These are phyloP conservation scores for Polyommatus icarus DNA, from an alignment of 2,888 invertebrate genomes.

Conservation along the genomic window DNA sequence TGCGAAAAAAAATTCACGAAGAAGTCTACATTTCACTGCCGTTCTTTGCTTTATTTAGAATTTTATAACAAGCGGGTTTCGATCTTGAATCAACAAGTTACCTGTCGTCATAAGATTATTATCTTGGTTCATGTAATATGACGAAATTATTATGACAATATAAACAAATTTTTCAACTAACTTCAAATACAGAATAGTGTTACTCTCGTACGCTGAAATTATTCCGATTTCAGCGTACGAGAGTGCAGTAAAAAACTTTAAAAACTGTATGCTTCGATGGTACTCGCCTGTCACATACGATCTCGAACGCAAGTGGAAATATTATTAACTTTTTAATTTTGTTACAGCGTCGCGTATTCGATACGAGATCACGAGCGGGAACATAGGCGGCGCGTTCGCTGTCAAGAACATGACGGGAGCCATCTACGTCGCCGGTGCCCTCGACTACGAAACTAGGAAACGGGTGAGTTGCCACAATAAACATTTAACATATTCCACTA, in stretches of 20 bases:
- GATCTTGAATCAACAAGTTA: background rate
- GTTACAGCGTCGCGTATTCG: slow-evolving; percentile 97
- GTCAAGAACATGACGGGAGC: slow-evolving; percentile 99
- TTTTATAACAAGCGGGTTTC: background rate
- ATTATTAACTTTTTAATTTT: slow-evolving; percentile 52
- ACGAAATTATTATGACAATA: background rate
- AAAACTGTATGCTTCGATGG: background rate
- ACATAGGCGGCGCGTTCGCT: slow-evolving; percentile 98
- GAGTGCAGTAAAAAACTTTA: background rate
- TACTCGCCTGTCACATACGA: background rate
- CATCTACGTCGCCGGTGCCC: slow-evolving; percentile 97
- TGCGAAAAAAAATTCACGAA: background rate
- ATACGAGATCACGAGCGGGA: slow-evolving; percentile 99
- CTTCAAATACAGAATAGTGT: background rate
- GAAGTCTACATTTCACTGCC: background rate
- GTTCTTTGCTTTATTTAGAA: background rate
- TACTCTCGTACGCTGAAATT: too few species aligned
- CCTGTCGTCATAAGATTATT: background rate
- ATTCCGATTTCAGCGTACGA: background rate
- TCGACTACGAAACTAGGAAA: slow-evolving; percentile 98
- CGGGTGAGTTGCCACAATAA: slow-evolving; percentile 84
- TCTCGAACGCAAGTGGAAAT: background rate
- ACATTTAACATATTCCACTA: background rate
- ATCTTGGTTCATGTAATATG: background rate
- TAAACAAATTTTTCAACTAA: background rate